phyloP scores from a whole-genome alignment of 92 coral and sea anemone genomes.

The Phenganax subtilis region DNA sequence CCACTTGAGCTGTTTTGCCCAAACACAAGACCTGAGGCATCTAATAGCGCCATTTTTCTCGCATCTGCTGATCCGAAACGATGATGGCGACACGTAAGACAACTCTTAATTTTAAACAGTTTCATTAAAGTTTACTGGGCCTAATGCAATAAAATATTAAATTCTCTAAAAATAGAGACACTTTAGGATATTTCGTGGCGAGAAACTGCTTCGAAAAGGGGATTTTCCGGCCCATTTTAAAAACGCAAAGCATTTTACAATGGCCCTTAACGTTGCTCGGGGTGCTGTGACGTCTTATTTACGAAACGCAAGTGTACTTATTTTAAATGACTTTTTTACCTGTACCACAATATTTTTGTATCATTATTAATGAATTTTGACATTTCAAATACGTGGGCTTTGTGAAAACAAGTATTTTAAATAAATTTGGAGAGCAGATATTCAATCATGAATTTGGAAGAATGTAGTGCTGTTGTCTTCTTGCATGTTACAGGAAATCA shows the following conservation, averaged over 20 bases:
- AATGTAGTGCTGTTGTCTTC: background rate
- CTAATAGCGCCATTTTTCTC: conserved; percentile 67
- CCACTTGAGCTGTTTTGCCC: conserved; percentile 60
- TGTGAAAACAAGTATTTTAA: too few relatives aligned
- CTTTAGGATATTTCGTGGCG: background rate
- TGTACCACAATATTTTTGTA: background rate
- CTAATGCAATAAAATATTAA: background rate
- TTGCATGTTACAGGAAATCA: background rate
- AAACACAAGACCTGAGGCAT: conserved; percentile 61
- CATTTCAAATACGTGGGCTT: too few relatives aligned
- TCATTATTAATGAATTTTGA: background rate
- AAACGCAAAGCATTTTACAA: background rate
- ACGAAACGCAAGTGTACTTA: background rate
- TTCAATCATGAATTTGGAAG: background rate
- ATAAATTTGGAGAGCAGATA: too few relatives aligned
- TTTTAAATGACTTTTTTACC: background rate
- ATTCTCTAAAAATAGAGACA: background rate
- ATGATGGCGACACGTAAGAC: conserved; percentile 97
- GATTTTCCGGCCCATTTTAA: background rate
- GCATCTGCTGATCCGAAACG: conserved; percentile 58
- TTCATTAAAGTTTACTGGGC: background rate
- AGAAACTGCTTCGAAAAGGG: background rate
- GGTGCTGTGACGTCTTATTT: background rate
- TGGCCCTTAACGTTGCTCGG: background rate
- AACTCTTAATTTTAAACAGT: background rate